Conservation (phyloP, 2,888 invertebrate genomes). For the Stramonita haemastoma region DNA sequence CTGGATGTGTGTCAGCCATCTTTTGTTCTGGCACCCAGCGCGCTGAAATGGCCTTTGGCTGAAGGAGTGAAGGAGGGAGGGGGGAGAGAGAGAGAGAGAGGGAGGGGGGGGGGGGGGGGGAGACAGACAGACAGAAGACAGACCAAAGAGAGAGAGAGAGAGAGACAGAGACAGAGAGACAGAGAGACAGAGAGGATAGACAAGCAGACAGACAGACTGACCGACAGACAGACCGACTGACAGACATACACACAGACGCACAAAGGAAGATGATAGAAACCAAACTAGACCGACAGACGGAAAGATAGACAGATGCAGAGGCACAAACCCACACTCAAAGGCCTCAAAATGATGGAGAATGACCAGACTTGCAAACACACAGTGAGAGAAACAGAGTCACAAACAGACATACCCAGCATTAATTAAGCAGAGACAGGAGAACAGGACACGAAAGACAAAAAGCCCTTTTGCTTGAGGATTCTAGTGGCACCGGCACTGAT, state of each 20-base stretch:
- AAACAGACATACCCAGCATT: neutral
- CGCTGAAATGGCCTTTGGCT: neutral
- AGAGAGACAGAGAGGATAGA: neutral
- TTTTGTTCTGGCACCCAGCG: neutral
- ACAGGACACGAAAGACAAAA: neutral
- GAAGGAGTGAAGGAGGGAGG: neutral
- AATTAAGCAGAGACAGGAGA: neutral
- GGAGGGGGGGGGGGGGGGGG: neutral
- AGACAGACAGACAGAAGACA: neutral
- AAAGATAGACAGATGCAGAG: neutral
- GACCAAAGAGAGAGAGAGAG: neutral
- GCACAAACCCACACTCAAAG: no score
- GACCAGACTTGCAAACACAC: no score
- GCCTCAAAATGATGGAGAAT: no score
- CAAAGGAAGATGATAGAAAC: neutral
- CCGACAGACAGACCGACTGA: neutral
- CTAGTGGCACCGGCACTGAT: no score
- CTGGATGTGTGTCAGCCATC: constrained; percentile 9
- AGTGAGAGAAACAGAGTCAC: neutral
- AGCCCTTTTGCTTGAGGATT: neutral
- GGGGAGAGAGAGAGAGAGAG: neutral
- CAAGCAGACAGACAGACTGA: neutral
- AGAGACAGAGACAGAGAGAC: neutral
- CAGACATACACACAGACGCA: neutral
- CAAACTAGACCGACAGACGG: neutral